Conservation (phyloP, 2,888 invertebrate genomes). For the Cephonodes hylas region DNA sequence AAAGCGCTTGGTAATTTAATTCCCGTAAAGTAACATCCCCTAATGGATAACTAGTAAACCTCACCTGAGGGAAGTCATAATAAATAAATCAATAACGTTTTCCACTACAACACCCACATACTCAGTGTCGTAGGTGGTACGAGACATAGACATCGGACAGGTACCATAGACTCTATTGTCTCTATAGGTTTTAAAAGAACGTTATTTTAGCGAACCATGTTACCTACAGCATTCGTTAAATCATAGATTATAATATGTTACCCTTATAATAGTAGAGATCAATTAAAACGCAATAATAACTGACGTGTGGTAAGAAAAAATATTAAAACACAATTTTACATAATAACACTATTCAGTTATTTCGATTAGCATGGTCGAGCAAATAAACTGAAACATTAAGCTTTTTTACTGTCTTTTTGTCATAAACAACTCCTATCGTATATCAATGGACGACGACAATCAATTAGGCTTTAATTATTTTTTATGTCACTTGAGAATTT, state of each 20-base stretch:
- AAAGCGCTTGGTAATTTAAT: too few relatives aligned
- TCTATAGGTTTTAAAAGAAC: too few relatives aligned
- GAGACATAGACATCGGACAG: neutral
- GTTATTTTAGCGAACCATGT: too few relatives aligned
- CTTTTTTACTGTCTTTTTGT: neutral
- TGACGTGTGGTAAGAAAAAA: neutral
- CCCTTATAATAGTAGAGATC: neutral
- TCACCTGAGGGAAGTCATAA: neutral
- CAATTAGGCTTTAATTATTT: neutral
- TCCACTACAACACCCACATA: neutral
- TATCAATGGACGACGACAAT: too few relatives aligned
- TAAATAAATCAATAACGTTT: neutral
- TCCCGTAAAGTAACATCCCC: neutral
- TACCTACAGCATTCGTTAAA: too few relatives aligned
- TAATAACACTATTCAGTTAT: neutral
- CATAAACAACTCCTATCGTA: too few relatives aligned
- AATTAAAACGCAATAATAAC: neutral
- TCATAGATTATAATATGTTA: neutral
- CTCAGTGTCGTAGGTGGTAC: neutral
- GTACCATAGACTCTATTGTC: too few relatives aligned
- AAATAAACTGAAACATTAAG: too few relatives aligned
- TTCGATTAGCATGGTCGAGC: too few relatives aligned
- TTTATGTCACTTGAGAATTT: neutral
- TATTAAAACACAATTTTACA: neutral
- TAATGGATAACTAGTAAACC: neutral